Evolutionary conservation across 2,888 invertebrate genomes (phyloP), one percentile per base, ranked within the genome.

Genomic region (Cetonia aurata): DNA sequence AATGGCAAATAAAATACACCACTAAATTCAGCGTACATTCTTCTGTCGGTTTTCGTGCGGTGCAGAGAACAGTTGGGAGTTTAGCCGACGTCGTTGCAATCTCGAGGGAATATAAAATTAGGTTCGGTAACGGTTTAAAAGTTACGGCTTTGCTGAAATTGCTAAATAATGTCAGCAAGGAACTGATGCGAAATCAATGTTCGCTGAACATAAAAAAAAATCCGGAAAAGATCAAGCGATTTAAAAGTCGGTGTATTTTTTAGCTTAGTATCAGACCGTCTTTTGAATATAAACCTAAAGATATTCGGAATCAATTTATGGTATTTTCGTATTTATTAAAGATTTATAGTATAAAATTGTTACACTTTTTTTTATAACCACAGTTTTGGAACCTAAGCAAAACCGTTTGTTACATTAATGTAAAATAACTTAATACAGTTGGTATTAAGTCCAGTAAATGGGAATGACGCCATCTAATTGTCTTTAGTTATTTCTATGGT

Each of bases 1-100:
- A 73, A 73, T 73, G 71, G 72, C 57, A 71, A 76, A 72, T 76
- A 75, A 75, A 76, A 73, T 74, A 72, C 71, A 65, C 67, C 50
- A 60, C 68, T 70, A 71, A 72, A 74, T 71, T 74, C 68, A 33
- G 50, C 65, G 59, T 65, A 71, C 59, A 71, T 71, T 55, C 55
- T 68, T 57, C 48, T 17, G 57, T 10, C 57, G 46, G 50, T 59
- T 48, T 48, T 65, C 37, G n/a, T 37, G 50, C 33, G 50, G 62
- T 33, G 33, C 17, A 50, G 50, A 60, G 50, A 50, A 50, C 50
- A 65, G 50, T 65, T 65, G 37, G n/a, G 60, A 60, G 60, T 60
- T 60, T 60, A 60, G 62, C 25, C 46, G 46, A 50, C 50, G 62
- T 50, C 50, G 62, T 52, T 65, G 50, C 50, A 52, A 52, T 65